phyloP scores from a whole-genome alignment of 2,797 vertebrate species.

The Arnoldichthys spilopterus region DNA sequence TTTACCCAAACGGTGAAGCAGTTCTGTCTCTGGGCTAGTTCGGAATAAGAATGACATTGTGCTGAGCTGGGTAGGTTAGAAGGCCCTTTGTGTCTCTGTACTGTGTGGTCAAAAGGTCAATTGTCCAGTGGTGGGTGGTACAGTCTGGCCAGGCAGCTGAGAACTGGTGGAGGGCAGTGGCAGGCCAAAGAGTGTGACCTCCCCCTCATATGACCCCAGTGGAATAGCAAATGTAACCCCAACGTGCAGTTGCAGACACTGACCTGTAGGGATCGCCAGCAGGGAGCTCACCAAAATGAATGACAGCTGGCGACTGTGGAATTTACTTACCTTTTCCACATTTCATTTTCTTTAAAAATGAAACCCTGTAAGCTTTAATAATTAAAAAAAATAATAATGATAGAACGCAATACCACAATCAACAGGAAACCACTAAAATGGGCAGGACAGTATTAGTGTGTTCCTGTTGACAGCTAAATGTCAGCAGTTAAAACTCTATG shows the following conservation, averaged over 20 bases:
- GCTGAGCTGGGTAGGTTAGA: conserved; percentile 32
- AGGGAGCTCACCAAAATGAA: conserved; percentile 24
- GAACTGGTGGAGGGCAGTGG: conserved; percentile 67
- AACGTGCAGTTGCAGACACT: conserved; percentile 6
- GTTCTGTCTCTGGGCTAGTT: conserved; percentile 22
- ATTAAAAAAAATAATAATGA: neutral
- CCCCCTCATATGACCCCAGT: conserved; percentile 21
- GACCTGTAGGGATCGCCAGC: conserved; percentile 45
- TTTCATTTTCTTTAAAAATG: neutral
- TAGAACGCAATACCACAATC: neutral
- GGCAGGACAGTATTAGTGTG: neutral
- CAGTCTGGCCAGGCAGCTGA: conserved; percentile 73
- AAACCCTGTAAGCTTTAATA: conserved; percentile 7
- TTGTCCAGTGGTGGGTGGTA: conserved; percentile 76
- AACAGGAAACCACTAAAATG: too few relatives aligned
- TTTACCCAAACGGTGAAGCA: conserved; percentile 18
- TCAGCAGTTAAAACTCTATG: neutral
- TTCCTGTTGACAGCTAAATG: neutral
- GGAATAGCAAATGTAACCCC: neutral
- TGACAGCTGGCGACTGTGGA: neutral
- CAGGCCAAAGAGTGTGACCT: conserved; percentile 56
- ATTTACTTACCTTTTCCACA: neutral
- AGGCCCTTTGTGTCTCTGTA: conserved; percentile 58
- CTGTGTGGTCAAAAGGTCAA: conserved; percentile 56
- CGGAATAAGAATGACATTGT: conserved; percentile 52